Evolutionary conservation across 2,888 invertebrate species (phyloP).

Genomic region (Cryptocephalus moraei): DNA sequence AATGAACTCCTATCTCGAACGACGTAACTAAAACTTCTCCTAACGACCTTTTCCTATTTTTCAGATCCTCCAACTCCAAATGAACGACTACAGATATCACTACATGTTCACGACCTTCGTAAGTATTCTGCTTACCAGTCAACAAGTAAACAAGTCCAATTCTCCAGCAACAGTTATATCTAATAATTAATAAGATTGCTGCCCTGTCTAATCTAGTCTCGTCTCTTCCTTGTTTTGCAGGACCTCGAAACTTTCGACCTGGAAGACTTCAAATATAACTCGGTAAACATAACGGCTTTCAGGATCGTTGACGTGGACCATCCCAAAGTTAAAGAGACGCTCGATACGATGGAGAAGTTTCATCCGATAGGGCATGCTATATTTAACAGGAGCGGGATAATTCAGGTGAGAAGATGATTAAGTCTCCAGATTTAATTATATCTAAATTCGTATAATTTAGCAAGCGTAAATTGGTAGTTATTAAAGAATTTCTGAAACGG

Average conservation of each 20-base stretch:
- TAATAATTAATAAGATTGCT: too few species aligned
- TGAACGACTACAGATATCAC: constrained; percentile 92
- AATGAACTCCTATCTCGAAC: too few species aligned
- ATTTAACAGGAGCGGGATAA: constrained; percentile 55
- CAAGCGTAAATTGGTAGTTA: too few species aligned
- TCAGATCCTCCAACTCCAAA: constrained; percentile 87
- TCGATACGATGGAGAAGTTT: constrained; percentile 80
- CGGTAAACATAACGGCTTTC: constrained; percentile 92
- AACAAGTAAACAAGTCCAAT: background rate
- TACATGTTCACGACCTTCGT: constrained; percentile 93
- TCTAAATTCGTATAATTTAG: too few species aligned
- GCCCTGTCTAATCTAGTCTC: too few species aligned
- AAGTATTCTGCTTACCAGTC: constrained; percentile 45
- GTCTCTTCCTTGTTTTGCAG: constrained; percentile 37
- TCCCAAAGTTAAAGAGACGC: constrained; percentile 60
- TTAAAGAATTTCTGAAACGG: too few species aligned
- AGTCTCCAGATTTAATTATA: too few species aligned
- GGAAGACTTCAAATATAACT: constrained; percentile 88
- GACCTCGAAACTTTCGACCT: constrained; percentile 80
- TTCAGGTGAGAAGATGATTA: constrained; percentile 39
- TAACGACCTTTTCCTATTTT: constrained; percentile 2
- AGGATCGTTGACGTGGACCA: constrained; percentile 75
- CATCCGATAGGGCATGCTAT: constrained; percentile 76
- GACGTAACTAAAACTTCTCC: too few species aligned
- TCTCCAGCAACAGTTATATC: too few species aligned